These are phyloP conservation scores for Campopleginae sp. DNA, from an alignment of 2,888 invertebrate genomes.

Conservation along the genomic window DNA sequence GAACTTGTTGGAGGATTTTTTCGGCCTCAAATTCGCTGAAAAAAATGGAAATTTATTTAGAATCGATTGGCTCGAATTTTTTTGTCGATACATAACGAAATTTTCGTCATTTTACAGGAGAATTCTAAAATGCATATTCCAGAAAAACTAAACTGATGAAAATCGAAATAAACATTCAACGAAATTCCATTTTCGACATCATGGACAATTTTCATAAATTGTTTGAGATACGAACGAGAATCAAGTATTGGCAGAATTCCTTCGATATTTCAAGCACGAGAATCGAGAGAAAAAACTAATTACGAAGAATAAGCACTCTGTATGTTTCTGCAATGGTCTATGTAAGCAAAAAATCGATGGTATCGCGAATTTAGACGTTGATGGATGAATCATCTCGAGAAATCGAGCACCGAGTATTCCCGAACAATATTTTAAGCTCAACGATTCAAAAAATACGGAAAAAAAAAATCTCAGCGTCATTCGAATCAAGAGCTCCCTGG, in stretches of 20 bases:
- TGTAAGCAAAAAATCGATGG: neutral
- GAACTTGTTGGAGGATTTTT: too few relatives aligned
- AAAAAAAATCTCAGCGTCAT: neutral
- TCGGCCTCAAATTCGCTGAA: too few relatives aligned
- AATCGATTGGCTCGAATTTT: too few relatives aligned
- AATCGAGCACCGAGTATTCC: neutral
- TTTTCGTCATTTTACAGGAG: too few relatives aligned
- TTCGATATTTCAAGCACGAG: neutral
- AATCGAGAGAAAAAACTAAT: neutral
- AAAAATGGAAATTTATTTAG: too few relatives aligned
- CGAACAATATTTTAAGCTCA: neutral
- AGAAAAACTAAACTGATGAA: too few relatives aligned
- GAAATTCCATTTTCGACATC: too few relatives aligned
- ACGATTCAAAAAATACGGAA: neutral
- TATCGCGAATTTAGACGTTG: slow-evolving; percentile 2
- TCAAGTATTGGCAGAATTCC: neutral
- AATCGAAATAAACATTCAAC: too few relatives aligned
- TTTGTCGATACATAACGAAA: too few relatives aligned
- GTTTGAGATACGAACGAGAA: neutral
- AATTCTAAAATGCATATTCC: too few relatives aligned
- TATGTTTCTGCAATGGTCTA: neutral
- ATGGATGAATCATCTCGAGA: neutral
- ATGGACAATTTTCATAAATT: neutral
- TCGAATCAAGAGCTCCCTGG: neutral
- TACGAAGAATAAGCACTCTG: neutral